These are phyloP conservation scores for Pammene fasciana DNA, from an alignment of 2,888 invertebrate genomes.

Conservation along the genomic window DNA sequence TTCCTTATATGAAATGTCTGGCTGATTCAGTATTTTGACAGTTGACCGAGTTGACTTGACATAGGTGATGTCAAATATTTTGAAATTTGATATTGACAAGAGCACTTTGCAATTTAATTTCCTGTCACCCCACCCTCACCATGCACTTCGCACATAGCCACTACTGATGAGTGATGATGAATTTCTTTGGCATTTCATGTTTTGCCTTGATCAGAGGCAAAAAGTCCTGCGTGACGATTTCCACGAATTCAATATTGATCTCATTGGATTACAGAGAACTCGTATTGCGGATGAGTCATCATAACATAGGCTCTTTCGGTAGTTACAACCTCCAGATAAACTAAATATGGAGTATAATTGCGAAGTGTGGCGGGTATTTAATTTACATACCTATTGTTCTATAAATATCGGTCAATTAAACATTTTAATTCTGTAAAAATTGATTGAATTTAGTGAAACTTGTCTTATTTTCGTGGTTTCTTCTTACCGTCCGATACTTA, in stretches of 20 bases:
- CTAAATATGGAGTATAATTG: not conserved
- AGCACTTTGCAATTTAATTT: too few relatives aligned
- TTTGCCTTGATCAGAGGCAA: conserved; percentile 8
- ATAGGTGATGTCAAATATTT: too few relatives aligned
- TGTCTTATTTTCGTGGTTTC: not conserved
- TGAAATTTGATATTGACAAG: too few relatives aligned
- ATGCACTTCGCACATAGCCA: too few relatives aligned
- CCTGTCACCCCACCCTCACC: too few relatives aligned
- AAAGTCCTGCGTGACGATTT: not conserved
- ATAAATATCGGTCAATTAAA: too few relatives aligned
- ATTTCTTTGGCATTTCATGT: not conserved
- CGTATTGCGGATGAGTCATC: conserved; percentile 4
- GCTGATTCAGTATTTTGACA: too few relatives aligned
- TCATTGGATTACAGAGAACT: conserved; percentile 7
- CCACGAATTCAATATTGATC: conserved; percentile 12
- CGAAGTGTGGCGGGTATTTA: conserved; percentile 1
- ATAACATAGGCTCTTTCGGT: not conserved
- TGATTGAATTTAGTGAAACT: not conserved
- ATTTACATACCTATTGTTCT: too few relatives aligned
- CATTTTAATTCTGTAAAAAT: not conserved
- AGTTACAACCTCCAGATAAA: conserved; percentile 3
- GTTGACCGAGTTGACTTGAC: too few relatives aligned
- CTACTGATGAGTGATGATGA: too few relatives aligned
- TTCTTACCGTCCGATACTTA: not conserved
- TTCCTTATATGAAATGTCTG: too few relatives aligned